Base-by-base conservation (phyloP, 1,140 invertebrate genomes). In the Drosophila baimaii region DNA sequence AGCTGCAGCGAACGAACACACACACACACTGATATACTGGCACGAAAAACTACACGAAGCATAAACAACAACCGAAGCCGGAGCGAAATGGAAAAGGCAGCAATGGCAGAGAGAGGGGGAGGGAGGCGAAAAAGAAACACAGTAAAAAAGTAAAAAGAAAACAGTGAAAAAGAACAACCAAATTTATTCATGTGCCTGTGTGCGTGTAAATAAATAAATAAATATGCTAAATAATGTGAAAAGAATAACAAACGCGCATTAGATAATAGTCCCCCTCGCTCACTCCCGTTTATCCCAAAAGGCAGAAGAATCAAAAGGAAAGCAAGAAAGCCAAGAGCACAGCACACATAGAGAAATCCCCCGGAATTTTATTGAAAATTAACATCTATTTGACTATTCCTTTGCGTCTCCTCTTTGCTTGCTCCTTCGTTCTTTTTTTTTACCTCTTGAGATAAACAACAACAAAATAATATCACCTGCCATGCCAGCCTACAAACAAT, bases 161-260 rank as follows among this genome's bases (percentile, higher is more conserved):
- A 52, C 29, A 33, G 2, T 9, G 29, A 59, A 62, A 63, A 43
- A 56, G n/a, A 71, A 59, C 54, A 52, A 27, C 21, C 37, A 51
- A 39, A 64, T 58, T 46, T 37, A 54, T 77, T 44, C 37, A 29
- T 52, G 43, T 52, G 33, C 68, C 13, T 19, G 65, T 55, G 54
- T 46, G 55, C 37, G 59, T 46, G 44, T 57, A 61, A 68, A 65
- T 63, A 86, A 88, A 68, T 79, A 79, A 82, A 82, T 79, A 85
- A 82, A 88, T 79, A 88, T 88, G 84, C 77, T 88, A 88, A 86
- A 86, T 77, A 89, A 89, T 83, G 68, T 88, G 76, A 23, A 80
- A 73, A 77, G 72, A 88, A 89, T 79, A 79, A 79, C 73, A 88
- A 71, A 83, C 68, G 70, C 79, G 77, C n/a, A n/a, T 88, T 88